Conservation (phyloP, 2,888 invertebrate species). For the Acleris sparsana region DNA sequence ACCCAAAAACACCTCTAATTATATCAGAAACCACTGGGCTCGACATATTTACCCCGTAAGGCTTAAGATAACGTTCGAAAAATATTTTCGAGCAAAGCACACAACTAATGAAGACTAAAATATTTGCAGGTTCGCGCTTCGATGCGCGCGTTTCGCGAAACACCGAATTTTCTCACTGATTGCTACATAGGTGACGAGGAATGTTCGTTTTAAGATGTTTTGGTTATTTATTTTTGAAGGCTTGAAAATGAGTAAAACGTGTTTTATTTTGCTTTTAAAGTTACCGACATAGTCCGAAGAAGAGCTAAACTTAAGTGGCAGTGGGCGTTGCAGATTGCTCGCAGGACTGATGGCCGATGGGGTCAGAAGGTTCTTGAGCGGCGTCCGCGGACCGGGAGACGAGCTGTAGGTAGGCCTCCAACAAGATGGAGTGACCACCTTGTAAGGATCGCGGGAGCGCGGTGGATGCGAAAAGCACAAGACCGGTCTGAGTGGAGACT, state of each 20-base stretch:
- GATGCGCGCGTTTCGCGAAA: conserved; percentile 50
- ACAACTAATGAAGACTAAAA: conserved; percentile 75
- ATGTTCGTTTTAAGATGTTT: conserved; percentile 9
- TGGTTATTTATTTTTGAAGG: conserved; percentile 1
- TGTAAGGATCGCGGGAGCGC: no score
- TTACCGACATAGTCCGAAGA: no score
- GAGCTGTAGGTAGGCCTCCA: no score
- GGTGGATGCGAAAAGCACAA: no score
- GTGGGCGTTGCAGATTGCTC: no score
- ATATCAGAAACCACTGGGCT: conserved; percentile 16
- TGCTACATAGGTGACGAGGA: conserved; percentile 35
- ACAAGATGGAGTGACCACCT: no score
- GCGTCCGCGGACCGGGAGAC: no score
- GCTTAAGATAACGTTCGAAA: conserved; percentile 48
- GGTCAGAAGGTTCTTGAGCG: no score
- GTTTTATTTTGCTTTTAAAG: no score
- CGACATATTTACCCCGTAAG: conserved; percentile 12
- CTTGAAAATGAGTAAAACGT: neutral
- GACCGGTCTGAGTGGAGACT: no score
- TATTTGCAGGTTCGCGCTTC: conserved; percentile 71
- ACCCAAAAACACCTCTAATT: conserved; percentile 2
- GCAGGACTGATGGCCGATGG: no score
- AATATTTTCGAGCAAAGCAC: conserved; percentile 72
- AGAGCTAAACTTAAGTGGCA: no score
- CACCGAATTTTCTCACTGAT: conserved; percentile 48